Evolutionary conservation across 2,888 invertebrate species (phyloP).

Genomic region (Hylaea fasciaria): DNA sequence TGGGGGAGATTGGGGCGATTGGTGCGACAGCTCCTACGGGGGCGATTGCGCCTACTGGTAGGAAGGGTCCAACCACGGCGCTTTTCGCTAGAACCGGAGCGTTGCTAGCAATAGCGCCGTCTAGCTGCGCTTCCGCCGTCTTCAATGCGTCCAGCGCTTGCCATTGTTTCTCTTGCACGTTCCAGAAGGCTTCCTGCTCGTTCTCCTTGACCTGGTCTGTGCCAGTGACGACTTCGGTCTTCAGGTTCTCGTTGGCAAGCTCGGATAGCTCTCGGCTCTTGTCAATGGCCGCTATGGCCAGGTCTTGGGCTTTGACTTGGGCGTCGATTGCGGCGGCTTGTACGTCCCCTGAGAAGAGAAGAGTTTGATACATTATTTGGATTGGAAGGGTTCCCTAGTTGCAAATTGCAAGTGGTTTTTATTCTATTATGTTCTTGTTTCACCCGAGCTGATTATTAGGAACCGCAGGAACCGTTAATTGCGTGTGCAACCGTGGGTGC

Average conservation of each 20-base stretch:
- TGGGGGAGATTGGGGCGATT: slow-evolving; percentile 13
- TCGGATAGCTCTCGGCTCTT: slow-evolving; percentile 59
- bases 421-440: too few relatives aligned
- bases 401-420: too few relatives aligned
- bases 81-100: slow-evolving; percentile 57
- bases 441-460: too few relatives aligned
- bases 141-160: slow-evolving; percentile 69
- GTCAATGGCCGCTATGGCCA: slow-evolving; percentile 59
- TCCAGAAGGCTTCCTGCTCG: slow-evolving; percentile 61
- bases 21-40: slow-evolving; percentile 38
- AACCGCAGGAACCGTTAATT: too few relatives aligned
- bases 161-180: slow-evolving; percentile 74
- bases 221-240: slow-evolving; percentile 56
- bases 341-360: slow-evolving; percentile 64
- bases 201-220: slow-evolving; percentile 63
- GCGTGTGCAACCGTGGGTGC: too few relatives aligned
- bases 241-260: slow-evolving; percentile 55
- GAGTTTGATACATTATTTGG: too few relatives aligned
- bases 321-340: slow-evolving; percentile 75
- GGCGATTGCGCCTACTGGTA: slow-evolving; percentile 37
- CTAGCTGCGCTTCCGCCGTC: slow-evolving; percentile 67
- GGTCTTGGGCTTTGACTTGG: slow-evolving; percentile 62
- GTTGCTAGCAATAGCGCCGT: slow-evolving; percentile 62
- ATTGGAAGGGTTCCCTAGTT: too few relatives aligned
- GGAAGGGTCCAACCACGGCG: slow-evolving; percentile 43